Evolutionary conservation across 2,113 vertebrate genomes (phyloP).

Genomic region (Zosterops hypoxanthus): DNA sequence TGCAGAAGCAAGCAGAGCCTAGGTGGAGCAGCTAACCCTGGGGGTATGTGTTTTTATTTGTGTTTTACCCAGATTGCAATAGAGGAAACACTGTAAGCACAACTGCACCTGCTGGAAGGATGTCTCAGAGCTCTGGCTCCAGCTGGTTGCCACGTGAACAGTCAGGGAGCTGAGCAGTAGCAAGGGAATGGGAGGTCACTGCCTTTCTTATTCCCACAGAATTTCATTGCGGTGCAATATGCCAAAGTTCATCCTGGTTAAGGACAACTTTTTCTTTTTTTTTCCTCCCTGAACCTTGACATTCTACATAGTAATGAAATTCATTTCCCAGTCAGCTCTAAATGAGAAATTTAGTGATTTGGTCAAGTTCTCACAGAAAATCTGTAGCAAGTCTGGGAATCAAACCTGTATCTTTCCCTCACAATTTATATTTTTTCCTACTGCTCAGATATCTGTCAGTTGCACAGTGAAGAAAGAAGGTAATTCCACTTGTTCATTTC

Average conservation of each 20-base stretch:
- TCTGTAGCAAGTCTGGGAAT: constrained; percentile 6
- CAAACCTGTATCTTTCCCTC: neutral
- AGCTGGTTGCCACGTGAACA: constrained; percentile 5
- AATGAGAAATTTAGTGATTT: constrained; percentile 1
- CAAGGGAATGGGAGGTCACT: constrained; percentile 35
- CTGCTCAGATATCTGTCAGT: neutral
- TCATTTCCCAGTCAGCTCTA: constrained; percentile 5
- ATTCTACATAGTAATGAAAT: constrained; percentile 35
- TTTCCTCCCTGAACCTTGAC: constrained; percentile 33
- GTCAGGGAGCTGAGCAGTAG: neutral
- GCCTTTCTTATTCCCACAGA: constrained; percentile 53
- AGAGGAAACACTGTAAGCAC: neutral
- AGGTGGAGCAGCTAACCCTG: neutral
- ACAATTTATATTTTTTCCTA: neutral
- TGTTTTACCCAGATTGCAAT: neutral
- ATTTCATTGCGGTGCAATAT: constrained; percentile 30
- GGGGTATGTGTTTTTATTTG: neutral
- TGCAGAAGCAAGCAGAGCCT: neutral
- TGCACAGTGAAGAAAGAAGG: neutral
- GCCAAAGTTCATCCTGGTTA: constrained; percentile 49
- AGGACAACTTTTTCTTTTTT: neutral
- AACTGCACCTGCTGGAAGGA: constrained; percentile 47
- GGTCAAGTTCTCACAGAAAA: constrained; percentile 30
- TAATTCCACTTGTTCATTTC: neutral
- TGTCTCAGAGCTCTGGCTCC: neutral